These are phyloP conservation scores for Dilophus febrilis DNA, from an alignment of 2,888 invertebrate genomes.

Conservation along the genomic window DNA sequence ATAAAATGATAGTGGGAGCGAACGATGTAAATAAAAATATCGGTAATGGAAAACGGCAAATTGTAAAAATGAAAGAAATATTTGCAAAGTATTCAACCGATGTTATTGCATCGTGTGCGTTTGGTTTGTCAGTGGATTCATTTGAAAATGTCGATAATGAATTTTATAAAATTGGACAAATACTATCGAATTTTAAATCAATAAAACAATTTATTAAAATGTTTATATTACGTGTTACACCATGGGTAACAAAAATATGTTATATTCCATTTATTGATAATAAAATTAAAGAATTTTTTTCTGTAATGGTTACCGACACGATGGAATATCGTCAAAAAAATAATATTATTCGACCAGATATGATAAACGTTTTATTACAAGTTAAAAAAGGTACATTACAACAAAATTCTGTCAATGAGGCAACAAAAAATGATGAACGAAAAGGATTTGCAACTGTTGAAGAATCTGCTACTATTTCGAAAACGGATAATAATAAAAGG, in stretches of 20 bases:
- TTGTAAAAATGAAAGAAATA: slow-evolving; percentile 30
- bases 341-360: slow-evolving; percentile 11
- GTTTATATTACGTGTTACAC: slow-evolving; percentile 10
- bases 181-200: slow-evolving; percentile 20
- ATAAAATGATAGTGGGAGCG: too few species aligned
- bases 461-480: too few species aligned
- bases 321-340: slow-evolving; percentile 10
- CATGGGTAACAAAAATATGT: slow-evolving; percentile 10
- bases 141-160: slow-evolving; percentile 28
- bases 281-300: slow-evolving; percentile 9
- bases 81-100: slow-evolving; percentile 33
- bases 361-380: slow-evolving; percentile 11
- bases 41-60: slow-evolving; percentile 10
- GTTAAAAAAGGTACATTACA: background rate
- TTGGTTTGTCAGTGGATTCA: slow-evolving; percentile 33
- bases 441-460: too few species aligned
- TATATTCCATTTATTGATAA: slow-evolving; percentile 12
- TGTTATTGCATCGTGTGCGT: slow-evolving; percentile 36
- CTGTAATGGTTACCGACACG: slow-evolving; percentile 8
- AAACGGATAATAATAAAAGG: background rate
- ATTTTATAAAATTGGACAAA: slow-evolving; percentile 31
- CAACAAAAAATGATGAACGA: too few species aligned
- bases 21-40: too few species aligned
- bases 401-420: slow-evolving; percentile 7
- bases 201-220: slow-evolving; percentile 7